phyloP scores from a whole-genome alignment of 2,113 vertebrate genomes.

The Tetrao urogallus region DNA sequence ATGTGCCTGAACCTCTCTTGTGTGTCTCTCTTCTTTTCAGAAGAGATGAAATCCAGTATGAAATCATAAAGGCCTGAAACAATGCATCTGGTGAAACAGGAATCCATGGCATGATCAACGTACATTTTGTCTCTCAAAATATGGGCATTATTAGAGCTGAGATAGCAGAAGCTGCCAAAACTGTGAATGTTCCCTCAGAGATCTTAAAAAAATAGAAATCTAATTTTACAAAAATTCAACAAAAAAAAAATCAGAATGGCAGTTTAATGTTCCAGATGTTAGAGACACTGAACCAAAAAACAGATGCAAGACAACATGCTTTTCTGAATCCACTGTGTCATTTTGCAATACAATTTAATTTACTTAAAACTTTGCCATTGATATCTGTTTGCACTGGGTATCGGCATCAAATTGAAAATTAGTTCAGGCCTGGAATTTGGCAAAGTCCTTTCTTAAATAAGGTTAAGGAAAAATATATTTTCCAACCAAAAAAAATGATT shows the following conservation, averaged over 20 bases:
- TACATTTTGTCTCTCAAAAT: constrained; percentile 59
- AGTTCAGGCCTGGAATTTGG: background rate
- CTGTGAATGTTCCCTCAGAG: constrained; percentile 27
- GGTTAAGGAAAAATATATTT: background rate
- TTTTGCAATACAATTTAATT: constrained; percentile 16
- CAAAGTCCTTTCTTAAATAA: background rate
- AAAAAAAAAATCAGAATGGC: constrained; percentile 46
- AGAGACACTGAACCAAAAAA: constrained; percentile 40
- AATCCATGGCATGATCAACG: constrained; percentile 29
- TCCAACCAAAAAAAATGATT: background rate
- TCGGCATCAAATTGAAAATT: background rate
- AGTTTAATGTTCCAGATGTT: constrained; percentile 63
- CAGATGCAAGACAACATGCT: constrained; percentile 21
- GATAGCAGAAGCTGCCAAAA: constrained; percentile 45
- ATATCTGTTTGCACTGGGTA: background rate
- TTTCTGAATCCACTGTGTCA: background rate
- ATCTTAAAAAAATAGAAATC: constrained; percentile 21
- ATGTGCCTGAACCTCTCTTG: constrained; percentile 23
- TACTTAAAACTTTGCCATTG: background rate
- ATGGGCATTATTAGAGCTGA: constrained; percentile 57
- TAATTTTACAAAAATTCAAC: constrained; percentile 63
- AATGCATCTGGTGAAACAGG: constrained; percentile 49
- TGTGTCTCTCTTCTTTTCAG: constrained; percentile 36
- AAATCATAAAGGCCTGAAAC: constrained; percentile 62
- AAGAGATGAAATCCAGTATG: constrained; percentile 64